Evolutionary conservation across 53 echinoderm and acorn worm species (phyloP).

Genomic region (Temnopleurus reevesii): DNA sequence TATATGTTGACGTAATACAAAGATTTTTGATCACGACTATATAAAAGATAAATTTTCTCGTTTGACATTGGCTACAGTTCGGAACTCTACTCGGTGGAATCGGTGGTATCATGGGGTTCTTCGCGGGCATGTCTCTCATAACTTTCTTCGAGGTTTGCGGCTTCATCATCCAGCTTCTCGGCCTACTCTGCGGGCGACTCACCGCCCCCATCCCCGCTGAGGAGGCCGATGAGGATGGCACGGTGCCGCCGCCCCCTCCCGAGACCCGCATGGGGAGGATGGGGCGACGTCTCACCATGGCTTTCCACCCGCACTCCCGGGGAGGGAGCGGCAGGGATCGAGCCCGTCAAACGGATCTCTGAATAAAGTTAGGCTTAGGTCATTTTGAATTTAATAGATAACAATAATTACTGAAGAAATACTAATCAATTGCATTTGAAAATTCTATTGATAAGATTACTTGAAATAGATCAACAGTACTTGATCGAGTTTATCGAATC

Average conservation of each 20-base stretch:
- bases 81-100: constrained; percentile 62
- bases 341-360: not conserved
- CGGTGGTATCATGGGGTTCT: constrained; percentile 73
- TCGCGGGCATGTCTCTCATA: constrained; percentile 68
- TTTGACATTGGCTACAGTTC: constrained; percentile 26
- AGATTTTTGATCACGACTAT: no score
- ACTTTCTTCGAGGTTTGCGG: constrained; percentile 63
- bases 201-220: constrained; percentile 1
- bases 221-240: constrained; percentile 3
- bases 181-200: constrained; percentile 15
- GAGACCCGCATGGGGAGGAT: not conserved
- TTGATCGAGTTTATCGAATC: no score
- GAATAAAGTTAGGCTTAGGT: not conserved
- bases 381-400: not conserved
- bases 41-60: no score
- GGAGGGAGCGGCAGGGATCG: not conserved
- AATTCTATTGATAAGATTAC: no score
- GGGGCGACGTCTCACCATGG: constrained; percentile 36
- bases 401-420: no score
- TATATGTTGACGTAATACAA: no score
- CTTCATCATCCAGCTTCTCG: constrained; percentile 55
- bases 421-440: no score
- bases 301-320: not conserved
- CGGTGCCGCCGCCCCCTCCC: not conserved
- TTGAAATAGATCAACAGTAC: no score